phyloP scores from a whole-genome alignment of 1,140 invertebrate species.

The Lepidostoma basale region DNA sequence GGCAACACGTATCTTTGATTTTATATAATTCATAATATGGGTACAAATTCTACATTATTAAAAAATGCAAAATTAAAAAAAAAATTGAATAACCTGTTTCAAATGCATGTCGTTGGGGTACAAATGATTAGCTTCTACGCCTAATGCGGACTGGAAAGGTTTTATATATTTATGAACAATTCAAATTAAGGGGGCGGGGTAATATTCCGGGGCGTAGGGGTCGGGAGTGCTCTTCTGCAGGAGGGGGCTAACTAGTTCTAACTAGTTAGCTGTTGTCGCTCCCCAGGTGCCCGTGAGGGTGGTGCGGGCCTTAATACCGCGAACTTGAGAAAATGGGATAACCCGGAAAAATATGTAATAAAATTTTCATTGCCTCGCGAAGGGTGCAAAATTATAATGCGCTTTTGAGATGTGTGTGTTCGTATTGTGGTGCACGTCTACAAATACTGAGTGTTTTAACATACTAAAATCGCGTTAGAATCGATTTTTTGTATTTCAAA shows the following conservation, averaged over 20 bases:
- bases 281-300: conserved; percentile 33
- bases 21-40: no score
- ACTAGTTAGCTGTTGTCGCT: conserved; percentile 41
- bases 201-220: conserved; percentile 19
- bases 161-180: conserved; percentile 45
- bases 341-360: conserved; percentile 13
- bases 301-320: conserved; percentile 6
- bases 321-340: conserved; percentile 5
- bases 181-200: conserved; percentile 31
- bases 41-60: no score
- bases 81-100: no score
- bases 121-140: conserved; percentile 22
- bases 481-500: no score
- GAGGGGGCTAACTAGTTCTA: conserved; percentile 43
- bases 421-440: no score
- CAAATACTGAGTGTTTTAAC: no score
- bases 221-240: conserved; percentile 32
- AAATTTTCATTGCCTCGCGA: background rate
- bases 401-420: no score
- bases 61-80: no score
- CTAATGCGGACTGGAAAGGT: conserved; percentile 25
- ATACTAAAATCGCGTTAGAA: no score
- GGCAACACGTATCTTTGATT: no score
- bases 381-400: no score
- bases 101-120: no score